Conservation (phyloP, 2,797 vertebrate species). For the Nothura maculosa region DNA sequence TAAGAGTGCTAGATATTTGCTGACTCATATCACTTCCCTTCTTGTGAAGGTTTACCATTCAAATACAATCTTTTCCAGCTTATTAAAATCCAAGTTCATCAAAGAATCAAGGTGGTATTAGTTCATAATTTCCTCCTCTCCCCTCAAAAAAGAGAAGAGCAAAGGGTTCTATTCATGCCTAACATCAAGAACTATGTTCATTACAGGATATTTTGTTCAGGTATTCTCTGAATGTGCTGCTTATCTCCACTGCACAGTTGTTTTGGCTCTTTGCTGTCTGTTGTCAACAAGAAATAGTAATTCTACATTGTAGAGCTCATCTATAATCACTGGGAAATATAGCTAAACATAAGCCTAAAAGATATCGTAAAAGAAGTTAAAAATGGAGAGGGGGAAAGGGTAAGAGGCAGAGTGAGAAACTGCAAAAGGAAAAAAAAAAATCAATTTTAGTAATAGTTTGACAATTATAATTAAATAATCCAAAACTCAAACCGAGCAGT, state of each 20-base stretch:
- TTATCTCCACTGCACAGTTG: neutral
- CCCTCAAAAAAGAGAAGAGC: neutral
- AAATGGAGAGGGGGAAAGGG: neutral
- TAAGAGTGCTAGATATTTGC: neutral
- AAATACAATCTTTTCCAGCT: neutral
- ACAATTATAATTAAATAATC: conserved; percentile 77
- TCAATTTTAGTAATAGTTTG: conserved; percentile 64
- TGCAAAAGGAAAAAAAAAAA: conserved; percentile 27
- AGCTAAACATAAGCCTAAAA: neutral
- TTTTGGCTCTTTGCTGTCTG: neutral
- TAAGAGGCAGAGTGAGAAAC: neutral
- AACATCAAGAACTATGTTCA: neutral
- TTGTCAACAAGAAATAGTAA: neutral
- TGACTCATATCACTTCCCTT: neutral
- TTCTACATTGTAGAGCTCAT: neutral
- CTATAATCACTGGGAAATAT: neutral
- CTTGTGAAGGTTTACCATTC: neutral
- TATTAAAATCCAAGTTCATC: neutral
- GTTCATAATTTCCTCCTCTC: neutral
- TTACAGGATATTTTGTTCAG: neutral
- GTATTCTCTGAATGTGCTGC: neutral
- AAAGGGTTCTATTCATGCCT: neutral
- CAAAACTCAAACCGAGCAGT: conserved; percentile 67
- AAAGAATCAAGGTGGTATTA: neutral
- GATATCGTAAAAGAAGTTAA: neutral